A percentile compares a stretch with the other conserved stretches of the same genome.
phyloP scores from a whole-genome alignment of 35 echinoderm and acorn worm species.

The Diadema setosum region DNA sequence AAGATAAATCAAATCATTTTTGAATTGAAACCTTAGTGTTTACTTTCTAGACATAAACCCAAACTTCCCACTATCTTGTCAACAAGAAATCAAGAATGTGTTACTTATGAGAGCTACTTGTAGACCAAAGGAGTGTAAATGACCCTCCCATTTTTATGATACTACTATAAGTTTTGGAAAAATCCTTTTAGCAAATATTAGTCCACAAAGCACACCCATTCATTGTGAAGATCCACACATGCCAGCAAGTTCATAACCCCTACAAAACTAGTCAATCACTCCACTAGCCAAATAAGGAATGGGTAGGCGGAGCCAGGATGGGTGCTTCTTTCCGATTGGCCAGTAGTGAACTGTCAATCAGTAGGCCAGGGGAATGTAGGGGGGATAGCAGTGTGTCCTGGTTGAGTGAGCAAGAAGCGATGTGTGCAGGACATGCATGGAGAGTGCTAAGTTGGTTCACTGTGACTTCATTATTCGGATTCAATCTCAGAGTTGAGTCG shows the following conservation, averaged over 20 bases:
- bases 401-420: conserved; percentile 5
- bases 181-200: no score
- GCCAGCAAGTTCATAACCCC: neutral
- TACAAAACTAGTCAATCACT: neutral
- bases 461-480: neutral
- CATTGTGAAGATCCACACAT: no score
- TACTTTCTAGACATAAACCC: no score
- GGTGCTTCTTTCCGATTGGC: neutral
- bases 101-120: no score
- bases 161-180: no score
- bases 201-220: no score
- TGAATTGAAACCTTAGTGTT: no score
- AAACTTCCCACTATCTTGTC: no score
- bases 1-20: no score
- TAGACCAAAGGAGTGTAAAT: no score
- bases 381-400: neutral
- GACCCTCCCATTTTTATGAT: no score
- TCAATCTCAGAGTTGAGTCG: neutral
- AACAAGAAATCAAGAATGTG: no score
- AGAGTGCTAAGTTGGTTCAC: neutral
- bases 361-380: neutral
- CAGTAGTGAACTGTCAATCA: neutral
- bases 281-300: neutral
- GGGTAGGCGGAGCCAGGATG: neutral
- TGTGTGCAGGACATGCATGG: conserved; percentile 6